Base-by-base conservation (phyloP, 2,113 vertebrate genomes). In the Eptesicus fuscus region DNA sequence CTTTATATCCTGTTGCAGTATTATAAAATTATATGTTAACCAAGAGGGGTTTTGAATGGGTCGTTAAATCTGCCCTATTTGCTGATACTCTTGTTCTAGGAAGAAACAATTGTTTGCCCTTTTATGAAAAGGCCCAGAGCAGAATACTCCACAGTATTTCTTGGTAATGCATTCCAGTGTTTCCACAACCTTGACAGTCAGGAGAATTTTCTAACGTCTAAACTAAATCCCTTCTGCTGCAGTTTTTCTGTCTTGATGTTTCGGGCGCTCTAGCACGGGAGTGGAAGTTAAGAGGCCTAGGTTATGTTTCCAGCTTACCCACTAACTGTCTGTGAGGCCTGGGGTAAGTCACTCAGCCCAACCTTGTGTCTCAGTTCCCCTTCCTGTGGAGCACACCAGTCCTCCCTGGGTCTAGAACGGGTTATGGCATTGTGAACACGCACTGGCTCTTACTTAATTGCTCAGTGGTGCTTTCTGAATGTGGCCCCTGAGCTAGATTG, bases 291-390 rank as follows among this genome's bases (percentile, higher is more conserved):
- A 70, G 76, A 91, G 65, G 61, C 67, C 87, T 84, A 77, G 87
- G 90, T 53, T 73, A 13, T 95, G 80, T 90, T 61, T 80, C 90
- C 71, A 63, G 92, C 59, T 77, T 83, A 59, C 87, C 86, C 82
- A 30, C 80, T 67, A 11, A 61, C 25, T 78, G 84, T 83, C 79
- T 82, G 56, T 73, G 80, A 83, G 70, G 23, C 49, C 76, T 67
- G 30, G 61, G 92, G 3, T 95, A 42, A 51, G 53, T 85, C 73
- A 40, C 49, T 37, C 83, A 76, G 30, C 35, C 49, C 40, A 0
- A 49, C 40, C 73, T 22, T 18, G 20, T 37, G 85, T 71, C 93
- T 88, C 69, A 25, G 95, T 74, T 30, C 13, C 79, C 53, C 35
- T 28, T 35, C 63, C 85, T 13, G 9, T 5, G 32, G 82, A 71